These are phyloP conservation scores for Axea sp. DNA, from an alignment of 2,888 invertebrate species.

Conservation along the genomic window DNA sequence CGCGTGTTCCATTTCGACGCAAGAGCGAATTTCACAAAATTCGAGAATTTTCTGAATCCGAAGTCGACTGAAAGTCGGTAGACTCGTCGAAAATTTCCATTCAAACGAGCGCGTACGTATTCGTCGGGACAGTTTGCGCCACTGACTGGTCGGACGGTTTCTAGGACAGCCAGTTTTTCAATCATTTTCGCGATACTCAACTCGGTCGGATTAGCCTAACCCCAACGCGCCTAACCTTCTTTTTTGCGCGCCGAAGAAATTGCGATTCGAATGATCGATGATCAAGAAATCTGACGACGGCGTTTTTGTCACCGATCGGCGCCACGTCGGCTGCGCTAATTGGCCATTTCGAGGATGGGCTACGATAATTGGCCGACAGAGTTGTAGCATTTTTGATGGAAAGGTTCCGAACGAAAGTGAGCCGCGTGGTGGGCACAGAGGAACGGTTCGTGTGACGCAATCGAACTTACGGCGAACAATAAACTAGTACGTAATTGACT, in stretches of 20 bases:
- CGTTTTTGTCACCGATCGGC: slow-evolving; percentile 18
- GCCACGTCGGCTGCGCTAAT: background rate
- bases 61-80: background rate
- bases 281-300: slow-evolving; percentile 30
- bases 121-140: slow-evolving; percentile 48
- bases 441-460: slow-evolving; percentile 51
- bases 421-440: slow-evolving; percentile 20
- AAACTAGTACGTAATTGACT: slow-evolving; percentile 48
- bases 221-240: slow-evolving; percentile 59
- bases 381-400: no score
- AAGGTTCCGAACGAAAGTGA: slow-evolving; percentile 35
- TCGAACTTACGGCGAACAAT: slow-evolving; percentile 44
- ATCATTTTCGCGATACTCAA: slow-evolving; percentile 63
- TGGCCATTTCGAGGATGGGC: slow-evolving; percentile 12
- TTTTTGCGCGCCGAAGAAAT: slow-evolving; percentile 56
- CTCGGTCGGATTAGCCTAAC: slow-evolving; percentile 61
- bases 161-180: slow-evolving; percentile 64
- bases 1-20: no score
- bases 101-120: slow-evolving; percentile 2
- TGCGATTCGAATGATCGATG: slow-evolving; percentile 58
- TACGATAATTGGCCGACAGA: no score
- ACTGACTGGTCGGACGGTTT: slow-evolving; percentile 58
- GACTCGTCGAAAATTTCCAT: slow-evolving; percentile 13
- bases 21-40: no score
- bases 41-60: no score